Conservation (phyloP, 2,797 vertebrate genomes). For the Poecilia picta region DNA sequence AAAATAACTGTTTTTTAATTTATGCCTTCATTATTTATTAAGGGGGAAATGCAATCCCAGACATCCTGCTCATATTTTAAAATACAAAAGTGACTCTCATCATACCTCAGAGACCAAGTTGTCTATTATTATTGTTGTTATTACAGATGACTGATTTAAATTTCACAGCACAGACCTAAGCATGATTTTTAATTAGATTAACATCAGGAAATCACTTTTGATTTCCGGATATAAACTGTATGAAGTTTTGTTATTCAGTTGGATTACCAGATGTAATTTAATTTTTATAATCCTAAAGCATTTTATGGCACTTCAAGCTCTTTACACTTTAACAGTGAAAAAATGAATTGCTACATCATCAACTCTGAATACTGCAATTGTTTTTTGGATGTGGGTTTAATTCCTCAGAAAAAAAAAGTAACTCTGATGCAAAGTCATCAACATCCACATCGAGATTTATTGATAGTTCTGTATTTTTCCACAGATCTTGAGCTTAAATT, state of each 20-base stretch:
- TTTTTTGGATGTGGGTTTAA: background rate
- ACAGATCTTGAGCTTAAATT: background rate
- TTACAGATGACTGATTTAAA: background rate
- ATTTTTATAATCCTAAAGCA: background rate
- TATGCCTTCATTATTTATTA: background rate
- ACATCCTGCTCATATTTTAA: background rate
- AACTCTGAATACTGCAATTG: background rate
- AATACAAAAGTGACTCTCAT: background rate
- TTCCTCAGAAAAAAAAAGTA: background rate
- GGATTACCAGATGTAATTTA: background rate
- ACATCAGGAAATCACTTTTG: background rate
- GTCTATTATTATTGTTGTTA: background rate
- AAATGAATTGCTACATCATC: background rate
- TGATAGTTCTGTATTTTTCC: background rate
- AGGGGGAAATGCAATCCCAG: background rate
- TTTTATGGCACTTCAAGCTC: background rate
- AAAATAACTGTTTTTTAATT: background rate
- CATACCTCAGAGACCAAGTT: background rate
- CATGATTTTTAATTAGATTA: background rate
- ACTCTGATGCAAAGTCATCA: background rate
- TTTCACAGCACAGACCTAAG: background rate
- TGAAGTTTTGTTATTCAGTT: no score
- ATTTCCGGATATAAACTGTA: background rate
- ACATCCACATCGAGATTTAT: background rate
- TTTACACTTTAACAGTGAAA: background rate